Evolutionary conservation across 64 coral and sea anemone genomes (phyloP).

Genomic region (Montipora foliosa): DNA sequence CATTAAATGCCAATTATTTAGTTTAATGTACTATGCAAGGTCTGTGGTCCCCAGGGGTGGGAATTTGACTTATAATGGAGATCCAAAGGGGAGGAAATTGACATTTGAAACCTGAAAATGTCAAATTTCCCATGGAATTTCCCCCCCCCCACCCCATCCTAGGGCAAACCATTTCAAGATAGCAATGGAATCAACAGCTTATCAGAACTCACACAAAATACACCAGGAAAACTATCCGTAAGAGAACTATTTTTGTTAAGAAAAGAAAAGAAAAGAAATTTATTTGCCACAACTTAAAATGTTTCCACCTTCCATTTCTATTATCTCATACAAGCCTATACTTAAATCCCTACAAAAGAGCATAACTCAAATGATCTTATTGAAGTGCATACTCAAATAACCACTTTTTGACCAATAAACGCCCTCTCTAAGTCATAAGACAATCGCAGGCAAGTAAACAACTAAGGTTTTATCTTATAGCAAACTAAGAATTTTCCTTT

Average conservation of each 20-base stretch:
- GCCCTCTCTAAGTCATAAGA: neutral
- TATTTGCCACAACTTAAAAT: constrained; percentile 5
- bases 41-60: too few relatives aligned
- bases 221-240: constrained; percentile 4
- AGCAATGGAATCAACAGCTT: constrained; percentile 9
- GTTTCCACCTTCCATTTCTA: neutral
- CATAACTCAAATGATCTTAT: constrained; percentile 5
- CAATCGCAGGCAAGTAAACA: neutral
- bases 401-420: constrained; percentile 1
- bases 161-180: neutral
- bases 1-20: too few relatives aligned
- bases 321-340: neutral
- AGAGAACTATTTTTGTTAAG: neutral
- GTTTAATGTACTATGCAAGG: too few relatives aligned
- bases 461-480: too few relatives aligned
- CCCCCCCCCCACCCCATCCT: too few relatives aligned
- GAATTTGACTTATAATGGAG: too few relatives aligned
- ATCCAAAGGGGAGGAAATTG: too few relatives aligned
- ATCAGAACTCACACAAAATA: constrained; percentile 2
- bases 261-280: neutral
- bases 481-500: neutral
- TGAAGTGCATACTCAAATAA: constrained; percentile 4
- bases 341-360: neutral
- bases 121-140: too few relatives aligned
- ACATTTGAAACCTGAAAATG: too few relatives aligned